A percentile compares a stretch with the other conserved stretches of the same genome.
These are phyloP conservation scores for Papio anubis DNA, from an alignment of 2,113 vertebrate genomes.

Conservation along the genomic window DNA sequence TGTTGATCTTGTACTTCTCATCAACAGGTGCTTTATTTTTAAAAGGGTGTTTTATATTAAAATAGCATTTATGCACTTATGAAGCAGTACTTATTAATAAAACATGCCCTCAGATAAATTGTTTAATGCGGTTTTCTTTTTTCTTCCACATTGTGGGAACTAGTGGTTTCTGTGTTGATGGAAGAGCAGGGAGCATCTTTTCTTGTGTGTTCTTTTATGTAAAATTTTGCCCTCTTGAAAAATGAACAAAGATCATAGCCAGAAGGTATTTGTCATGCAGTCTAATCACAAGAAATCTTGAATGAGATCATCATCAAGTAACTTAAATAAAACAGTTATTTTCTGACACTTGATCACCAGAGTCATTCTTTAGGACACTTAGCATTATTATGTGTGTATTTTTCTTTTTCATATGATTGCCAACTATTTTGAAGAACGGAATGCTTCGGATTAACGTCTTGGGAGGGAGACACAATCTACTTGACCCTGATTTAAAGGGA, in stretches of 20 bases:
- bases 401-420: slow-evolving; percentile 47
- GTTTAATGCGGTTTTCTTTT: slow-evolving; percentile 38
- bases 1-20: slow-evolving; percentile 11
- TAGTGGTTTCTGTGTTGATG: slow-evolving; percentile 47
- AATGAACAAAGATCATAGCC: slow-evolving; percentile 48
- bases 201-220: slow-evolving; percentile 22
- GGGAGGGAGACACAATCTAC: not conserved
- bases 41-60: slow-evolving; percentile 23
- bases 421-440: slow-evolving; percentile 28
- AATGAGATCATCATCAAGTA: slow-evolving; percentile 47
- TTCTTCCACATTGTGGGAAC: not conserved
- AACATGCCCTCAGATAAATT: slow-evolving; percentile 18
- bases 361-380: slow-evolving; percentile 22
- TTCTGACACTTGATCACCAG: not conserved
- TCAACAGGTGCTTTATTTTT: slow-evolving; percentile 48
- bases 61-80: not conserved
- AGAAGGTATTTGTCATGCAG: slow-evolving; percentile 40
- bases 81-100: slow-evolving; percentile 41
- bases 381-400: not conserved
- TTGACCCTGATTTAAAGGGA: slow-evolving; percentile 45
- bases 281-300: slow-evolving; percentile 13
- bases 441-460: slow-evolving; percentile 52
- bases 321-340: slow-evolving; percentile 59
- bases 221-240: slow-evolving; percentile 60
- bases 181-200: slow-evolving; percentile 29